Evolutionary conservation across 2,113 vertebrate genomes (phyloP), one percentile per base, ranked within the genome.

Genomic region (Columba livia): DNA sequence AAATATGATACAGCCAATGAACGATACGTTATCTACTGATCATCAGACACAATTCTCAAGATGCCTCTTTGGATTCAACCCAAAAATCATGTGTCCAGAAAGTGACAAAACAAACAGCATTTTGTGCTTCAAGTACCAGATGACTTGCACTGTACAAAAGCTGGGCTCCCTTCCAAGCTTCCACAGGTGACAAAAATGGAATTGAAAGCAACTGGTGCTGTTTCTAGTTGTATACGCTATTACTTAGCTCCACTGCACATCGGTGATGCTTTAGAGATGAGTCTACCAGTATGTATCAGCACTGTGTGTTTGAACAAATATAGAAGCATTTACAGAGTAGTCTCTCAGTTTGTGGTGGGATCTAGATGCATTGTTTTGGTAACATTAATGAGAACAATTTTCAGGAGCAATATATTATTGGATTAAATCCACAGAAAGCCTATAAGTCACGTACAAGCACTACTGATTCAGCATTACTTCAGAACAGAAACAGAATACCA

Each of bases 251-350:
- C 53, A 40, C 25, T 2, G 0, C 6, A 0, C 28, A 64, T 11
- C 40, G 61, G 70, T 4, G 7, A 7, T 36, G 24, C 12, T 65
- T 72, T 18, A 57, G 40, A 53, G 50, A n/a, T 6, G 53, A 12
- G 18, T 14, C 60, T 51, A 6, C 34, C 0, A n/a, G 56, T 4
- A 15, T 0, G 0, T 11, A 14, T 19, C 19, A 48, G 24, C 36
- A 44, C 51, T 10, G 2, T 10, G 36, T 29, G 23, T 44, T 48
- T 61, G n/a, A 85, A 12, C 48, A 61, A 34, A 81, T 17, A 34
- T 0, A 23, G 36, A 66, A 26, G 15, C 12, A n/a, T 69, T 75
- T 75, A 25, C 62, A 88, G n/a, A 58, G 34, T 0, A 31, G n/a
- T 24, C 24, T 44, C 47, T 50, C 44, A 9, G 44, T 58, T 85